Base-by-base conservation (phyloP, 1,140 invertebrate genomes). In the Drosophila subpulchrella region DNA sequence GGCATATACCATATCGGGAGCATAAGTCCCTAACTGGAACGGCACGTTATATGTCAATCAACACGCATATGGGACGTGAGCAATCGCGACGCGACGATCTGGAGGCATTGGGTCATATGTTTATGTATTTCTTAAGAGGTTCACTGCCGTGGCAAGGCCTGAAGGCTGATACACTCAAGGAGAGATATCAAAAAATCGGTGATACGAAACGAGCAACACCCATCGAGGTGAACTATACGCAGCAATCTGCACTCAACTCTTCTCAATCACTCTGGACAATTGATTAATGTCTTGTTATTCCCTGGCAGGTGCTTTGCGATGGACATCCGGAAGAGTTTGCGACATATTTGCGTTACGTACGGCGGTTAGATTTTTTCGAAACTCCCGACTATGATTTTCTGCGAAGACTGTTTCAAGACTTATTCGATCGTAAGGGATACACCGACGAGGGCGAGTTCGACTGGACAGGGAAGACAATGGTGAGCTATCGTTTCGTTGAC, bases 1-100 rank as follows among this genome's bases (percentile, higher is more conserved):
- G 99, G 95, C 99, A 99, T 95, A 99, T 99, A 95, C 98, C 98
- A 85, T 99, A 99, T 94, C 96, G 98, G 95, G 99, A 99, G 95
- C 98, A 99, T 95, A 99, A 99, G 94, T 99, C 98, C 93, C 95
- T 99, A 90, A 99, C 99, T 57, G 97, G 97, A 72, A 97, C 99
- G 77, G 98, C 98, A 84, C 96, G 99, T 93, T 99, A 99, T 94
- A 99, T 99, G 99, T 99, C 98, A 93, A 99, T 99, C 93, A 99
- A 99, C 93, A 99, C 99, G 92, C 99, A 99, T 95, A 96, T 99
- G 95, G 99, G 99, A 90, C 99, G 99, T 97, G 99, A 99, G 94
- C 99, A 99, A 96, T 99, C 98, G 92, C 95, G 99, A 93, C 95
- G 99, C 93, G 99, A 99, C 94, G 99, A 99, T 94, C 94, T 99